phyloP scores from a whole-genome alignment of 2,113 vertebrate genomes.

The Eolophus roseicapilla region DNA sequence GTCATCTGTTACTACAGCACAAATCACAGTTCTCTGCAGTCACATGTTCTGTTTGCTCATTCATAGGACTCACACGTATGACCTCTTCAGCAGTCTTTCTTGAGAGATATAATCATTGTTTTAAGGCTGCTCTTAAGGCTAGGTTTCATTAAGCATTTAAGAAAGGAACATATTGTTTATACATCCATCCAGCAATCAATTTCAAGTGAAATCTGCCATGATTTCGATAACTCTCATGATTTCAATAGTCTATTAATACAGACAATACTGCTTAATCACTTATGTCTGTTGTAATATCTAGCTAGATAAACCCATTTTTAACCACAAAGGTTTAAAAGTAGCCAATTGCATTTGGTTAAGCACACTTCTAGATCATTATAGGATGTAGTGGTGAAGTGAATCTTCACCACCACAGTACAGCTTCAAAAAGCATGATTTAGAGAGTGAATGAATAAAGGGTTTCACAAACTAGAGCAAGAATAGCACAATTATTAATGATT shows the following conservation, averaged over 20 bases:
- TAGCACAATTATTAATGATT: not conserved
- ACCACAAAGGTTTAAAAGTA: not conserved
- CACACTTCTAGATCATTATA: not conserved
- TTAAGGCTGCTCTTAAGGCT: constrained; percentile 31
- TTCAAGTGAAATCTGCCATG: not conserved
- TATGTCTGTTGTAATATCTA: not conserved
- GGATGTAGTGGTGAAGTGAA: not conserved
- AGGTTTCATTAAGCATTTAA: constrained; percentile 47
- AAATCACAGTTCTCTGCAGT: not conserved
- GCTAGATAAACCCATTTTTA: not conserved
- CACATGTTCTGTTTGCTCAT: not conserved
- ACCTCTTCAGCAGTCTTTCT: constrained; percentile 29
- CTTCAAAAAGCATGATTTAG: not conserved
- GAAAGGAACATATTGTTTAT: constrained; percentile 30
- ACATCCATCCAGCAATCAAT: not conserved
- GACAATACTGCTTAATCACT: not conserved
- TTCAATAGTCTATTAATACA: not conserved
- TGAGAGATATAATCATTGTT: constrained; percentile 28
- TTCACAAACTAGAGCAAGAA: not conserved
- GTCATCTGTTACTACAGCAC: not conserved
- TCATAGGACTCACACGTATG: not conserved
- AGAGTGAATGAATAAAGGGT: not conserved
- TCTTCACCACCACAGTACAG: not conserved
- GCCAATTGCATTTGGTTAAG: not conserved
- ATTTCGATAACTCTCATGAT: not conserved